phyloP scores from a whole-genome alignment of 2,888 invertebrate species.

The Dolomedes plantarius region DNA sequence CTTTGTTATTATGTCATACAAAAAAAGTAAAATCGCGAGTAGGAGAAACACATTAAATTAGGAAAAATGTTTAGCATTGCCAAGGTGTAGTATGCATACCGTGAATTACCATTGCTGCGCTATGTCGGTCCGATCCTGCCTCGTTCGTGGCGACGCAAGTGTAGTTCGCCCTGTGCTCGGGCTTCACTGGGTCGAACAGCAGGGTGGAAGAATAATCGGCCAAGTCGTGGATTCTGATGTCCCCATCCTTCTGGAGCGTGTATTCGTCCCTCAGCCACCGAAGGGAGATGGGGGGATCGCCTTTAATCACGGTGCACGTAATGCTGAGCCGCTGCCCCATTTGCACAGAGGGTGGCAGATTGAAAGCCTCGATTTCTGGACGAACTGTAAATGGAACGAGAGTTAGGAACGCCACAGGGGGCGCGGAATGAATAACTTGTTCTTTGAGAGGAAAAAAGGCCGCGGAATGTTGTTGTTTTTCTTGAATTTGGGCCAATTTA shows the following conservation, averaged over 20 bases:
- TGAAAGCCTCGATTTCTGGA: slow-evolving; percentile 82
- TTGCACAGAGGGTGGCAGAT: slow-evolving; percentile 77
- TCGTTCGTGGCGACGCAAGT: slow-evolving; percentile 76
- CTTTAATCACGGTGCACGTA: slow-evolving; percentile 77
- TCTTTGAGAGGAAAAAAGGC: background rate
- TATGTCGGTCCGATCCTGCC: slow-evolving; percentile 75
- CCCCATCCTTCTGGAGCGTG: slow-evolving; percentile 62
- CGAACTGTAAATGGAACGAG: slow-evolving; percentile 80
- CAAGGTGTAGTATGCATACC: slow-evolving; percentile 67
- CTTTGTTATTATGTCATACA: no score
- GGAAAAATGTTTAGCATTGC: no score
- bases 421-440: background rate
- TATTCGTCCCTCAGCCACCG: slow-evolving; percentile 76
- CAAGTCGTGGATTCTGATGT: slow-evolving; percentile 74
- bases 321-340: slow-evolving; percentile 77
- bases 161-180: slow-evolving; percentile 76
- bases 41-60: no score
- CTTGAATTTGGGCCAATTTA: no score
- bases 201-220: slow-evolving; percentile 76
- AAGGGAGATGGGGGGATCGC: slow-evolving; percentile 76
- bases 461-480: no score
- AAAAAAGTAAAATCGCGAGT: no score
- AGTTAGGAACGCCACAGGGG: background rate
- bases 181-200: slow-evolving; percentile 76
- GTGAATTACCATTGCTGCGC: slow-evolving; percentile 75